A percentile compares a stretch with the other conserved stretches of the same genome.
These are phyloP conservation scores for Lepus oiostolus DNA, from an alignment of 2,797 vertebrate genomes.

Conservation along the genomic window DNA sequence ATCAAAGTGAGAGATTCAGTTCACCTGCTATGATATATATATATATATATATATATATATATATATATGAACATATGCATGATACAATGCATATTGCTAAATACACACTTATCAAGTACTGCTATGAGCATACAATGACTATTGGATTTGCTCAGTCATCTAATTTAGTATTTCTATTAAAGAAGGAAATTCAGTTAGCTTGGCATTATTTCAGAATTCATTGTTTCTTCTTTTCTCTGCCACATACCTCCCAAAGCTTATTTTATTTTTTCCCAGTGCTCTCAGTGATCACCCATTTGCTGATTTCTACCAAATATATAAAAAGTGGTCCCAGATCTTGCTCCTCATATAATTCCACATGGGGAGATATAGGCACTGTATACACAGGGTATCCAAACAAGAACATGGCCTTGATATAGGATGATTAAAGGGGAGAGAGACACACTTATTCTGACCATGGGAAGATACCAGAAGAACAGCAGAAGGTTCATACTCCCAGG, in stretches of 20 bases:
- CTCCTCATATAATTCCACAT: not conserved
- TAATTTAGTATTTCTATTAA: not conserved
- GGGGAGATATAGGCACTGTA: not conserved
- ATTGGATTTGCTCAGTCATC: not conserved
- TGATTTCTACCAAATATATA: not conserved
- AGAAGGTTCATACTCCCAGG: too few relatives aligned
- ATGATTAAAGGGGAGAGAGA: too few relatives aligned
- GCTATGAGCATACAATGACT: not conserved
- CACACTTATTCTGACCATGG: too few relatives aligned
- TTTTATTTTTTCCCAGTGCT: not conserved
- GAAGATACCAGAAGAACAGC: too few relatives aligned
- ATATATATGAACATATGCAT: too few relatives aligned
- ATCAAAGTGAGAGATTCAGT: not conserved
- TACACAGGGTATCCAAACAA: not conserved
- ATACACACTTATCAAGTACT: not conserved
- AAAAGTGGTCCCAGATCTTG: not conserved
- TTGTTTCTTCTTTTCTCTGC: not conserved
- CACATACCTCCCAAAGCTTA: not conserved
- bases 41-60: too few relatives aligned
- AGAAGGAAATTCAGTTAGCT: not conserved
- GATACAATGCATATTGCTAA: not conserved
- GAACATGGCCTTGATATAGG: not conserved
- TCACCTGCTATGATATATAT: not conserved
- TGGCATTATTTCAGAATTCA: slow-evolving; percentile 1
- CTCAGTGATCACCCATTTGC: not conserved